Percentiles rank a stretch among this genome's conserved stretches.
phyloP scores from a whole-genome alignment of 2,113 vertebrate genomes.

The Chauna torquata region DNA sequence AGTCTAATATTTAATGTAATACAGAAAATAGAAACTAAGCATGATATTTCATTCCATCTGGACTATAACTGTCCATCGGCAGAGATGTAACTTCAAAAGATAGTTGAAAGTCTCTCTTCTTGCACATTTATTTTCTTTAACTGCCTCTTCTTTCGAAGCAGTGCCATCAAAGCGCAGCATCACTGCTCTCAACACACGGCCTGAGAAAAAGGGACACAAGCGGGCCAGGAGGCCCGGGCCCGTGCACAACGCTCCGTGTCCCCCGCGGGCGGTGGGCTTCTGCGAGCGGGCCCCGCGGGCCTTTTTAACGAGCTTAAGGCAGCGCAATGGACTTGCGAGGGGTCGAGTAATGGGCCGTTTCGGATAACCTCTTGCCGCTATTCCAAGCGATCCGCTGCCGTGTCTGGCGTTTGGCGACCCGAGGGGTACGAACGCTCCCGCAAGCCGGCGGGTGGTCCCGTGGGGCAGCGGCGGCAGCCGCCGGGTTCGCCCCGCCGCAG shows the following conservation, averaged over 20 bases:
- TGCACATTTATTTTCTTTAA: neutral
- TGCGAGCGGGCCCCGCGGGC: too few species aligned
- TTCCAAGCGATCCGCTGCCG: too few species aligned
- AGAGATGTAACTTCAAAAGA: neutral
- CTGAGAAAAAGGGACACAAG: neutral
- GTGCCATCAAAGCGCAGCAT: neutral
- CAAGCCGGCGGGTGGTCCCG: too few species aligned
- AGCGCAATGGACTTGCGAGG: neutral
- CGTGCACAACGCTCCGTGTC: fast-evolving
- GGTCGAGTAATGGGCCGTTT: fast-evolving
- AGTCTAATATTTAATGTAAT: neutral
- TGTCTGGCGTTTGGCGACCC: too few species aligned
- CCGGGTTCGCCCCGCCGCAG: too few species aligned
- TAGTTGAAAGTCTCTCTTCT: neutral
- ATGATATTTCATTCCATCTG: neutral
- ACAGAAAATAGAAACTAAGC: neutral
- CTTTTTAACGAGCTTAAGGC: neutral
- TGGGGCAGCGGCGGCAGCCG: too few species aligned
- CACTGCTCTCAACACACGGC: neutral
- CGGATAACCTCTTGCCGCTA: too few species aligned
- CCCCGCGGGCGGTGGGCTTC: neutral
- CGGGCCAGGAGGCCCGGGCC: neutral
- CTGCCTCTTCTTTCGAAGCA: neutral
- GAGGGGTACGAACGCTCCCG: too few species aligned
- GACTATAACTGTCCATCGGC: neutral